Evolutionary conservation across 2,888 invertebrate species (phyloP), one percentile per base, ranked within the genome.

Genomic region (Zaprionus obscuricornis): DNA sequence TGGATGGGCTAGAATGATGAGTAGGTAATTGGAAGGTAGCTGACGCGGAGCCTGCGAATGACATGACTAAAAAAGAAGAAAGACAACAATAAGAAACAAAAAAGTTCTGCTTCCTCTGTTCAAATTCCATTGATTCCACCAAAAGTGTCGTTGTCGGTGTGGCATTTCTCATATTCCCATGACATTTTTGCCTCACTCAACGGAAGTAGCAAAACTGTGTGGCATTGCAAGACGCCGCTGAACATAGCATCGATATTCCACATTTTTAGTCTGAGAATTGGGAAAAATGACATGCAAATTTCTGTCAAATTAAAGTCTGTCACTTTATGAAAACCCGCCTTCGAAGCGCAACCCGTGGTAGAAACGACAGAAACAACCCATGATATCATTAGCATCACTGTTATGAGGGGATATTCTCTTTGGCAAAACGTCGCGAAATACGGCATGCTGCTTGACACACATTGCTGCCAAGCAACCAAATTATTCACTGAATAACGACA

Each of bases 191-290:
- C 47, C 17, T 26, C 26, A 55, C 33, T 6, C 82, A 75, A 55
- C 88, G 88, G 88, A 88, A 88, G 87, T 87, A 77, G 81, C 76
- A 87, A 83, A n/a, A 50, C 74, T 87, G 75, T 82, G 78, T 86
- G 87, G 88, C 88, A 87, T 88, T 86, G 73, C 69, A 85, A 77
- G 85, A 75, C 79, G 70, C 85, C 70, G 71, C 64, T 57, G 45
- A 18, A 14, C 47, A 16, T 29, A 26, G 36, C 17, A 54, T 46
- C 10, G 57, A 66, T 59, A n/a, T n/a, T n/a, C n/a, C 43, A 46
- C 45, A 55, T 47, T 45, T 59, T 73, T 62, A 50, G 66, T 58
- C 57, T 63, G 58, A 54, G 62, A 65, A 64, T 58, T 73, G 73
- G 60, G 60, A 68, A 68, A 73, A 73, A 56, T 86, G 86, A 84